Evolutionary conservation across 2,888 invertebrate species (phyloP).

Genomic region (Melanophora roralis): DNA sequence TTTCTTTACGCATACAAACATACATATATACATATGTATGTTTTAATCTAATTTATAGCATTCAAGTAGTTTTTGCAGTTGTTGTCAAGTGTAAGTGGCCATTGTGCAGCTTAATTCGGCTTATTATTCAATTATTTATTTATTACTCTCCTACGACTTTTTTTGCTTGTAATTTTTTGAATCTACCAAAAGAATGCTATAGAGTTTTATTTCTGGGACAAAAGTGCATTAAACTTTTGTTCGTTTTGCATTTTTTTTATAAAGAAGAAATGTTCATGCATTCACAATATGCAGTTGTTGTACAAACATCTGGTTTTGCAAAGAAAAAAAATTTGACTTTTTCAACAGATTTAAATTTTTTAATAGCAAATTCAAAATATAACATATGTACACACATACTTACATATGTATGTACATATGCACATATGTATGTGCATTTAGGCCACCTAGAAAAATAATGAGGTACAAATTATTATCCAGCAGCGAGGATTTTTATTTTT

Average conservation of each 20-base stretch:
- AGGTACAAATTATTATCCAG: neutral
- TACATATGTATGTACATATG: too few species aligned
- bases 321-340: neutral
- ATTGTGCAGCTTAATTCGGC: conserved; percentile 50
- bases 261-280: too few species aligned
- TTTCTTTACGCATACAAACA: too few species aligned
- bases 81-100: conserved; percentile 51
- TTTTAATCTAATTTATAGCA: conserved; percentile 52
- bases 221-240: conserved; percentile 56
- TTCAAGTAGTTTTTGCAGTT: neutral
- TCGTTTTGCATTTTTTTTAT: conserved; percentile 5
- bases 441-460: conserved; percentile 2
- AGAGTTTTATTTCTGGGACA: conserved; percentile 51
- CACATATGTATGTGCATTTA: neutral
- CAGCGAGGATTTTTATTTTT: neutral
- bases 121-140: conserved; percentile 50
- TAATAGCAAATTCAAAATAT: neutral
- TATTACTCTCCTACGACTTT: conserved; percentile 29
- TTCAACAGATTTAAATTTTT: conserved; percentile 12
- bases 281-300: neutral
- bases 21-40: conserved; percentile 6
- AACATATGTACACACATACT: neutral
- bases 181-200: conserved; percentile 21
- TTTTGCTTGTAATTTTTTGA: neutral
- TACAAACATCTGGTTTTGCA: conserved; percentile 48